Conservation (phyloP, 2,113 vertebrate genomes). For the Nycticebus coucang region DNA sequence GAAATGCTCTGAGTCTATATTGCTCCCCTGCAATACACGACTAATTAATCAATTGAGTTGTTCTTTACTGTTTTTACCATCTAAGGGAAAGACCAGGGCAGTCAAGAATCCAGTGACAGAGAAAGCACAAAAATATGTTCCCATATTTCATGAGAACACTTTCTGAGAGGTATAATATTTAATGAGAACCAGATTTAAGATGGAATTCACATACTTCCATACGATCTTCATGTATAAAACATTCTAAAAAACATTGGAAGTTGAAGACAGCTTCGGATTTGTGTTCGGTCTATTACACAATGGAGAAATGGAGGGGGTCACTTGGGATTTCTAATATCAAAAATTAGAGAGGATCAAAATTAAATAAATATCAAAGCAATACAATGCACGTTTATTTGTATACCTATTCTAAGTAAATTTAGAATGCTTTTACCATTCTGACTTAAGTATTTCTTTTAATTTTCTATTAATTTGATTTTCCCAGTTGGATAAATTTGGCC, state of each 20-base stretch:
- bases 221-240: neutral
- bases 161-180: neutral
- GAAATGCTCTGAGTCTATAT: neutral
- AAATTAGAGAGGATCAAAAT: neutral
- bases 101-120: neutral
- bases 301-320: neutral
- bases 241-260: neutral
- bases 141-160: neutral
- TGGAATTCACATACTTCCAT: neutral
- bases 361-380: neutral
- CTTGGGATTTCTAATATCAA: neutral
- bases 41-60: neutral
- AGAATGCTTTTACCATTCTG: neutral
- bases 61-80: neutral
- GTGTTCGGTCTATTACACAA: neutral
- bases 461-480: constrained; percentile 6
- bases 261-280: neutral
- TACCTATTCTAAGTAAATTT: neutral
- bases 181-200: neutral
- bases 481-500: neutral
- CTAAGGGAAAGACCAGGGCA: neutral
- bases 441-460: neutral
- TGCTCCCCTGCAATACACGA: neutral
- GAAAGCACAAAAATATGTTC: neutral
- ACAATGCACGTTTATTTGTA: neutral